phyloP scores from a whole-genome alignment of 1,140 invertebrate species.

The Acyrthosiphon pisum region DNA sequence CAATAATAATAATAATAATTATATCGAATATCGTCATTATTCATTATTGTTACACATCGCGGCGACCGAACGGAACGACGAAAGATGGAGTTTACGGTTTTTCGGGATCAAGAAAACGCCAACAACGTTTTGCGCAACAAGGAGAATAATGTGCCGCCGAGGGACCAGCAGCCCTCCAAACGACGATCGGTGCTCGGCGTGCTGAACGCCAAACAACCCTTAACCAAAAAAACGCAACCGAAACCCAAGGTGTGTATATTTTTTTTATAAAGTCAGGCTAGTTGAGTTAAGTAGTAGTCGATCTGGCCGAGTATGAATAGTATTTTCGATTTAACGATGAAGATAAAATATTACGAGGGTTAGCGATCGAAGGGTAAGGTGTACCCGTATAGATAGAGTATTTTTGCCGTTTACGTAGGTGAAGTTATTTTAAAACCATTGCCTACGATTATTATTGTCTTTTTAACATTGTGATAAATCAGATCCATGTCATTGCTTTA shows the following conservation, averaged over 20 bases:
- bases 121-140: conserved; percentile 33
- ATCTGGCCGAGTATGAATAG: background rate
- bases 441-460: background rate
- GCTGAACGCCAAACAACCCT: conserved; percentile 62
- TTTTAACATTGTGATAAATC: background rate
- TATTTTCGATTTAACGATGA: background rate
- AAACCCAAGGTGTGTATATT: conserved; percentile 34
- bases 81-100: conserved; percentile 41
- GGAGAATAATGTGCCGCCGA: conserved; percentile 6
- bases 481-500: background rate
- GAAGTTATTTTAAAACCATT: background rate
- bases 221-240: background rate
- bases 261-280: too few species aligned
- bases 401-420: background rate
- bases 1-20: background rate
- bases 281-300: too few species aligned
- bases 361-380: background rate
- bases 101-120: conserved; percentile 36
- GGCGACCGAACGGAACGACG: background rate
- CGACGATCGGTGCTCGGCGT: conserved; percentile 69
- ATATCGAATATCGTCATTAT: background rate
- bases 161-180: conserved; percentile 42
- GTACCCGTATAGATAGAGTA: background rate
- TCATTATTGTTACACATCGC: background rate
- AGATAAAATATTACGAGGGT: background rate